Evolutionary conservation across 2,888 invertebrate genomes (phyloP).

Genomic region (Drosophila sordidula): DNA sequence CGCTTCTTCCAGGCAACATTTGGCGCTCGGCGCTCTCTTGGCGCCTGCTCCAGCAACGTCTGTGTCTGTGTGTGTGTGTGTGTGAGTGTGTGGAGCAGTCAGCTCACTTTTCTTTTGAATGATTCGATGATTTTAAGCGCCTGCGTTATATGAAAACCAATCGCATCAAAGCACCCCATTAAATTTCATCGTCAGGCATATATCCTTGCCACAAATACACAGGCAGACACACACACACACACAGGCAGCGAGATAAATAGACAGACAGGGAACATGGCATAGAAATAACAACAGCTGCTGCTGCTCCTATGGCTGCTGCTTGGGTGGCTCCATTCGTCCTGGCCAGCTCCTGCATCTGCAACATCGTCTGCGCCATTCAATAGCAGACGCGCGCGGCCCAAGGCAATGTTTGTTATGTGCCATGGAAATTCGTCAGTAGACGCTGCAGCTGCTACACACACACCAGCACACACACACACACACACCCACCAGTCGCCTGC

Average conservation of each 20-base stretch:
- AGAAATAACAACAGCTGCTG: conserved; percentile 76
- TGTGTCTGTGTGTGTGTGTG: neutral
- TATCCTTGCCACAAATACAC: conserved; percentile 72
- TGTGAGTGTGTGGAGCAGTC: conserved; percentile 66
- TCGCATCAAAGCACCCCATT: conserved; percentile 86
- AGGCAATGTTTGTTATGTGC: conserved; percentile 76
- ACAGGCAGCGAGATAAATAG: conserved; percentile 40
- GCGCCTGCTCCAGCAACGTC: conserved; percentile 55
- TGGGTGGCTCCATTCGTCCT: conserved; percentile 41
- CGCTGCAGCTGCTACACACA: conserved; percentile 56
- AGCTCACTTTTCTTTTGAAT: conserved; percentile 84
- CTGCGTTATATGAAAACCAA: conserved; percentile 86
- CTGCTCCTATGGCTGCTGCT: conserved; percentile 25
- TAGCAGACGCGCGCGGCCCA: conserved; percentile 60
- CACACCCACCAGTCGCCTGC: conserved; percentile 28
- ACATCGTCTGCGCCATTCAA: conserved; percentile 71
- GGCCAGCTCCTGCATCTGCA: conserved; percentile 47
- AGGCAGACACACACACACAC: conserved; percentile 23
- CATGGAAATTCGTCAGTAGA: conserved; percentile 75
- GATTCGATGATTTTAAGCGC: conserved; percentile 86
- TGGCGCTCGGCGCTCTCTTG: conserved; percentile 49
- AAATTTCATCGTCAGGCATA: conserved; percentile 85
- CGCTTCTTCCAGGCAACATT: conserved; percentile 51
- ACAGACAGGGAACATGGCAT: conserved; percentile 62
- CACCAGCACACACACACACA: conserved; percentile 12